phyloP scores from a whole-genome alignment of 2,113 vertebrate species.

The Saccopteryx bilineata region DNA sequence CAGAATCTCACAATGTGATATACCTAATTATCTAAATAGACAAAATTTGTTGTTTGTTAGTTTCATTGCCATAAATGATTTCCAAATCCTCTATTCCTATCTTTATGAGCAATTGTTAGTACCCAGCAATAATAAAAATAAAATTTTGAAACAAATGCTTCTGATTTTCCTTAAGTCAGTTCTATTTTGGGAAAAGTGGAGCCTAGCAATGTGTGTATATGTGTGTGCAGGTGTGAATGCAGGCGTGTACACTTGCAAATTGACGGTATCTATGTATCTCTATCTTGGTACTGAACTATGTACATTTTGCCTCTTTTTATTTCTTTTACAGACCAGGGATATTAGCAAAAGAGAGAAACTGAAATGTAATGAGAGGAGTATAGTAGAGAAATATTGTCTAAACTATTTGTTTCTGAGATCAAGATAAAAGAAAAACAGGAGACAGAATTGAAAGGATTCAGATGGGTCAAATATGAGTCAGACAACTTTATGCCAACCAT shows the following conservation, averaged over 20 bases:
- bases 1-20: background rate
- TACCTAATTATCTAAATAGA: background rate
- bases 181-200: background rate
- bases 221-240: background rate
- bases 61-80: background rate
- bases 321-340: background rate
- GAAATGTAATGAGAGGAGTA: background rate
- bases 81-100: constrained; percentile 5
- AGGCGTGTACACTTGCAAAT: background rate
- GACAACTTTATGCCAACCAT: background rate
- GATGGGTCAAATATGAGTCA: background rate
- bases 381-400: background rate
- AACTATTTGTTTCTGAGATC: constrained; percentile 7
- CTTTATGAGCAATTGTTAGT: background rate
- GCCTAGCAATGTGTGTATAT: background rate
- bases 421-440: background rate
- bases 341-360: background rate
- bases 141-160: constrained; percentile 3
- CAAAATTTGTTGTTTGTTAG: background rate
- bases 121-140: background rate
- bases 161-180: background rate
- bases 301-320: background rate
- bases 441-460: background rate
- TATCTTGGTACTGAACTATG: background rate
- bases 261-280: background rate